Conservation (phyloP, 2,888 invertebrate genomes). For the Lomographa bimaculata region DNA sequence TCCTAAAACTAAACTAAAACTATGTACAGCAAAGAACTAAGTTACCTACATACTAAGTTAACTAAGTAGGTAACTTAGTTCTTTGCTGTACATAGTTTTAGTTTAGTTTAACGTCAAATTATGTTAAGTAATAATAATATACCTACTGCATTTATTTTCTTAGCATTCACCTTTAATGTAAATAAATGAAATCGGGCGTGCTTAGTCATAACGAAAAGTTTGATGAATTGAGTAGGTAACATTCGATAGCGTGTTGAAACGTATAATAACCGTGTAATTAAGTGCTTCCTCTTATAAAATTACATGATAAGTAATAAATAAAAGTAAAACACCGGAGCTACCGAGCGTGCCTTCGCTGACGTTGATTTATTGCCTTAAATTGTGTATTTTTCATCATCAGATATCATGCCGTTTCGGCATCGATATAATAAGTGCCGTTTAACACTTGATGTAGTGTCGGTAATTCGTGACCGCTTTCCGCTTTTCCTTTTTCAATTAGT, state of each 20-base stretch:
- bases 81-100: no score
- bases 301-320: slow-evolving; percentile 70
- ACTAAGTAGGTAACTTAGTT: no score
- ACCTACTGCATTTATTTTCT: no score
- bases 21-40: no score
- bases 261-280: slow-evolving; percentile 55
- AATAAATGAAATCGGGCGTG: slow-evolving; percentile 15
- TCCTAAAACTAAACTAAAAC: no score
- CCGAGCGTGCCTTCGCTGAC: slow-evolving; percentile 53
- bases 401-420: slow-evolving; percentile 73
- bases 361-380: slow-evolving; percentile 79
- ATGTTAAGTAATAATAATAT: no score
- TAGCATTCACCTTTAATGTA: no score
- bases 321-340: slow-evolving; percentile 68
- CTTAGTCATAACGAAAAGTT: slow-evolving; percentile 10
- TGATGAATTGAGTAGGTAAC: slow-evolving; percentile 27
- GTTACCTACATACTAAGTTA: no score
- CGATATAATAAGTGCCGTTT: slow-evolving; percentile 81
- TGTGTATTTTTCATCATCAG: slow-evolving; percentile 80
- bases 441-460: slow-evolving; percentile 82
- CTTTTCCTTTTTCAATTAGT: slow-evolving; percentile 80
- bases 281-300: slow-evolving; percentile 58
- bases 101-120: no score
- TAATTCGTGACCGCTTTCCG: slow-evolving; percentile 75
- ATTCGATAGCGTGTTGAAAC: slow-evolving; percentile 36